Evolutionary conservation across 2,113 vertebrate species (phyloP).

Genomic region (Mirounga angustirostris): DNA sequence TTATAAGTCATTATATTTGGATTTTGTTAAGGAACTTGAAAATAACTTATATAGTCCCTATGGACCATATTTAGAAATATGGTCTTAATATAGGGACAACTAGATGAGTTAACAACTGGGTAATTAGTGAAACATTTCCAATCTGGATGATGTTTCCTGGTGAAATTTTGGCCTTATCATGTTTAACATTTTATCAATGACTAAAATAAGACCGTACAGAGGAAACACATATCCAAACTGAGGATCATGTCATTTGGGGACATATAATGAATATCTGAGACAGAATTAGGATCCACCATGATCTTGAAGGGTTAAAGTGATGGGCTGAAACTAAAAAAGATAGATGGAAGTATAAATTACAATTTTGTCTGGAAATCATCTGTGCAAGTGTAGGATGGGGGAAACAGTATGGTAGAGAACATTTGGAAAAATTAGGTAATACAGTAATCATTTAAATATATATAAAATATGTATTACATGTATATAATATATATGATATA

Average conservation of each 20-base stretch:
- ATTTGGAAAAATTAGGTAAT: constrained; percentile 17
- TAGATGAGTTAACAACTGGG: neutral
- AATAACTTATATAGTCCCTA: neutral
- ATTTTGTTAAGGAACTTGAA: neutral
- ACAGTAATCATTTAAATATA: neutral
- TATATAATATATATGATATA: neutral
- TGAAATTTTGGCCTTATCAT: neutral
- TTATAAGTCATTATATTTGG: neutral
- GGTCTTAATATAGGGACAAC: neutral
- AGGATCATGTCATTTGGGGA: neutral
- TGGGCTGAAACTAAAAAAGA: neutral
- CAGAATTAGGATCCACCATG: neutral
- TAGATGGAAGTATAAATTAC: neutral
- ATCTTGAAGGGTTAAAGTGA: neutral
- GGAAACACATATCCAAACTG: neutral
- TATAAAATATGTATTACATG: neutral
- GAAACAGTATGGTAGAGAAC: neutral
- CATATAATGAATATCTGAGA: neutral
- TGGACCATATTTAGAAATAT: constrained; percentile 10
- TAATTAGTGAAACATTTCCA: neutral
- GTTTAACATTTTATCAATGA: neutral
- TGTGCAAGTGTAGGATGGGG: neutral
- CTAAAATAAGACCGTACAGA: neutral
- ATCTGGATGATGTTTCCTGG: neutral
- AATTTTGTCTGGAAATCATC: neutral